These are phyloP conservation scores for Ploceus nigricollis DNA, from an alignment of 2,113 vertebrate genomes.

Conservation along the genomic window DNA sequence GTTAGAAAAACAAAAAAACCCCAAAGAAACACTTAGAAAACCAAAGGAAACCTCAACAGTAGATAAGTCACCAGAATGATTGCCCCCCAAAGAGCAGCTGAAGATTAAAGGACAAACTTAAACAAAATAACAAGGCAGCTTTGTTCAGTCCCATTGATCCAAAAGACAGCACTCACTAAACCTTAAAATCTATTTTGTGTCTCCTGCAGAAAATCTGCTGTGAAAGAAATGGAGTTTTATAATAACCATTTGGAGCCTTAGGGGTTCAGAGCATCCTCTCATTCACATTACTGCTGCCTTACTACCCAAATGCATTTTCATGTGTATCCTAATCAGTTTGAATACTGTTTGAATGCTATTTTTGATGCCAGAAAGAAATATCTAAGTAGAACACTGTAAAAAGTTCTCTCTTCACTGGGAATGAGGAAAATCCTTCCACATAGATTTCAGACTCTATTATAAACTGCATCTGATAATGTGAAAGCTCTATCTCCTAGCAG, in stretches of 20 bases:
- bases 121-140: not conserved
- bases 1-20: too few relatives aligned
- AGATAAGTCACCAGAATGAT: not conserved
- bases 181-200: constrained; percentile 1
- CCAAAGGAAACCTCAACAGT: not conserved
- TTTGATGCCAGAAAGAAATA: not conserved
- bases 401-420: not conserved
- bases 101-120: not conserved
- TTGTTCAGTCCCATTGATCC: not conserved
- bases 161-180: not conserved
- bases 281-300: not conserved
- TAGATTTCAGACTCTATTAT: not conserved
- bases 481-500: not conserved
- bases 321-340: not conserved
- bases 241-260: not conserved
- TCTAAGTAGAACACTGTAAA: not conserved
- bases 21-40: not conserved
- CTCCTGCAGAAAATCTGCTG: constrained; percentile 24
- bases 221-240: constrained; percentile 27
- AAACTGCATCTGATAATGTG: not conserved
- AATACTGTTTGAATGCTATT: not conserved
- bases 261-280: not conserved
- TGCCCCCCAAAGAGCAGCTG: rapidly evolving
- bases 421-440: constrained; percentile 23
- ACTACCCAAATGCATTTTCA: not conserved